Evolutionary conservation across 2,888 invertebrate species (phyloP), one percentile per base, ranked within the genome.

Genomic region (Mesoligia furuncula): DNA sequence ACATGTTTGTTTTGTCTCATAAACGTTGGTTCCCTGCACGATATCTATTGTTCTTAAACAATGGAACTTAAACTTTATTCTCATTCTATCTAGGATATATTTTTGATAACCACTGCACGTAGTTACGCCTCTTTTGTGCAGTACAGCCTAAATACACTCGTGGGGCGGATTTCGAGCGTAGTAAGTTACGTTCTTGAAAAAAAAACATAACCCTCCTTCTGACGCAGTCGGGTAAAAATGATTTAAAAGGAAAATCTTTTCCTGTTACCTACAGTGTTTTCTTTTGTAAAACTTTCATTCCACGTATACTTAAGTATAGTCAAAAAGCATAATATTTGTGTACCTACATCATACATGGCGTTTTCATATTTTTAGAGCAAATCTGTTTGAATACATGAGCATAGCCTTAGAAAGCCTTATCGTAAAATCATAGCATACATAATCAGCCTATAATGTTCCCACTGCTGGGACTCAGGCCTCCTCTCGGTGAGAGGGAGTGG

Each of bases 11-110:
- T 75, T 1, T 39, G 13, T 17, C 11, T 59, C 36, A 42, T 72
- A 59, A 64, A 61, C 9, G 31, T 24, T 73, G 15, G 42, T 17
- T 59, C 0, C 36, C 1, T 11, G n/a, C 31, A 31, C 31, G 31
- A 31, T 31, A 31, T 31, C 31, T 31, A 31, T 31, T 2, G 31
- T 31, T 59, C 1, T 11, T 17, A 54, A 3, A 15, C 11, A 61
- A 54, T n/a, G 6, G 31, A 68, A 67, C 2, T 51, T 72, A 11
- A 54, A 69, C 45, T 69, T 64, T 65, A 71, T 65, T 79, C 9
- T 59, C 36, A n/a, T 62, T 36, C 5, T 15, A 13, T 6, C 2
- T 45, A 51, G n/a, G n/a, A 62, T 59, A 45, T 27, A 17, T 39
- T 69, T 69, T 73, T 13, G 20, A 24, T 27, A 13, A 51, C 13